These are phyloP conservation scores for Hydractinia symbiolongicarpus DNA, from an alignment of 30 jellyfish, hydroid and myxozoan species.

Conservation along the genomic window DNA sequence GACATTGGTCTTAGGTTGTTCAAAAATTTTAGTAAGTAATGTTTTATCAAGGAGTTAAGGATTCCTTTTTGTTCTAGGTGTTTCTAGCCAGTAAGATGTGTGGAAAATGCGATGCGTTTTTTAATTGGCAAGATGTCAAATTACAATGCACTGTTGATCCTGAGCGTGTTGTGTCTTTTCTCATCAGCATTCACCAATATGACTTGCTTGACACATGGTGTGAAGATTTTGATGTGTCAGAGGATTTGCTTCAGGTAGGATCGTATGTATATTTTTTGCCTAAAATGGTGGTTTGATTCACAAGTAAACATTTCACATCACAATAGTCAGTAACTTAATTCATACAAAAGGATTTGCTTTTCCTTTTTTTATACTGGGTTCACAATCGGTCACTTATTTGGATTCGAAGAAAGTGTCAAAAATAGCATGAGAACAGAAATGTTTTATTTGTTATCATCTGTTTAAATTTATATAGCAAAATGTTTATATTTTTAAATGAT, in stretches of 20 bases:
- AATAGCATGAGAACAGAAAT: too few relatives aligned
- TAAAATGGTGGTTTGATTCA: neutral
- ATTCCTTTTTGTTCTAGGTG: neutral
- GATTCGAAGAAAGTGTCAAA: too few relatives aligned
- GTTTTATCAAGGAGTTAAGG: too few relatives aligned
- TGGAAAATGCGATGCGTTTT: constrained; percentile 23
- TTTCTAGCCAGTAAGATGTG: constrained; percentile 6
- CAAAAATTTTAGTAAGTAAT: too few relatives aligned
- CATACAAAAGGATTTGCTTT: too few relatives aligned
- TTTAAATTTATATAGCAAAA: too few relatives aligned
- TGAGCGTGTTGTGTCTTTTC: constrained; percentile 41
- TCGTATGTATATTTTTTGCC: neutral
- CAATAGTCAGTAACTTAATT: too few relatives aligned
- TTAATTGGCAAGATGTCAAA: constrained; percentile 71
- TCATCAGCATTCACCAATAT: constrained; percentile 38
- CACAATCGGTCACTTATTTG: too few relatives aligned
- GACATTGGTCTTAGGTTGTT: too few relatives aligned
- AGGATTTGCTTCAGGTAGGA: constrained; percentile 51
- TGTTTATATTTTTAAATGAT: too few relatives aligned
- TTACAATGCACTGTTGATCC: constrained; percentile 48
- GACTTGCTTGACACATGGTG: constrained; percentile 60
- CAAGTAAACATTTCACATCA: neutral
- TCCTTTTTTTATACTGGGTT: too few relatives aligned
- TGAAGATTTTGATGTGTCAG: constrained; percentile 33
- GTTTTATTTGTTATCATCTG: too few relatives aligned